Evolutionary conservation across 2,888 invertebrate species (phyloP), one percentile per base, ranked within the genome.

Genomic region (Allygus modestus): DNA sequence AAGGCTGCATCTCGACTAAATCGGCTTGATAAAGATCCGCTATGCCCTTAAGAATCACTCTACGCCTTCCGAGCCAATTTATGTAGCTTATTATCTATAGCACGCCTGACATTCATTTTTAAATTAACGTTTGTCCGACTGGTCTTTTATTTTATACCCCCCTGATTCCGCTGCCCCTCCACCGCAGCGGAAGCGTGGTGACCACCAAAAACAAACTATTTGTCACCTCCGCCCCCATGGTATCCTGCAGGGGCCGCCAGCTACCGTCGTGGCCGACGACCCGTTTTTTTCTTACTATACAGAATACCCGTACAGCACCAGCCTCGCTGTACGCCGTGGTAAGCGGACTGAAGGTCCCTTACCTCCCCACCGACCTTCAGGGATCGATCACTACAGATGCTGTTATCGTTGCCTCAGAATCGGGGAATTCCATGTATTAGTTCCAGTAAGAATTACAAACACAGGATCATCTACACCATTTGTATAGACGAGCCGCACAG

Each of bases 21-120:
- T 86, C 86, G 0, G 82, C 77, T 23, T 85, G 83, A 31, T 71
- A 86, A 61, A 82, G 85, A 43, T 86, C 84, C 54, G 84, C 73
- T 17, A 85, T 82, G 5, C 84, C 83, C n/a, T 84, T 81, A 2
- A 73, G 58, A 51, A 75, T 75, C 23, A 77, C 83, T 46, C 51
- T 69, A 81, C 82, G 75, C 79, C 54, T 79, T 79, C 43, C 46
- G 79, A 15, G 75, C 84, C 0, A 31, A 71, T 33, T 46, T 84
- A 20, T 69, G 84, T 11, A 84, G 41, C 51, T 84, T 81, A 4
- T 82, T 37, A 9, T 54, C 85, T 23, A 84, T 79, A 7, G 15
- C 5, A 7, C 15, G 11, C 31, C 23, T 83, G 17, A 51, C 2
- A 79, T 79, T 41, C 84, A 84, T 84, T 77, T 23, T 54, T 23